Evolutionary conservation across 2,113 vertebrate genomes (phyloP).

Genomic region (Piaya cayana): DNA sequence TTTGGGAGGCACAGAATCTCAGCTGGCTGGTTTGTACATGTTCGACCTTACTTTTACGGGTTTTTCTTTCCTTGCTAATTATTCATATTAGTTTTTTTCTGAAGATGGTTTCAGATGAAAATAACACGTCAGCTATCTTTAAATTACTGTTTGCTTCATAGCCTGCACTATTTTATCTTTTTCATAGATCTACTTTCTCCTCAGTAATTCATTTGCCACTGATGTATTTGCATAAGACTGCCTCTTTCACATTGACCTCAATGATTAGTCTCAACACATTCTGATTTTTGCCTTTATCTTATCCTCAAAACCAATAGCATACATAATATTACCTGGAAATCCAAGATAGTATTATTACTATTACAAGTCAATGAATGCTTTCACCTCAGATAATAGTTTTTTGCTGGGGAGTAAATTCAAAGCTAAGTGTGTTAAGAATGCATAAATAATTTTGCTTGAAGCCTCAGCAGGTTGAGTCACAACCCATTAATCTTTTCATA

Average conservation of each 20-base stretch:
- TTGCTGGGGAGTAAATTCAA: slow-evolving; percentile 52
- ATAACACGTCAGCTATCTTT: neutral
- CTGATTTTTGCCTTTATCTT: slow-evolving; percentile 25
- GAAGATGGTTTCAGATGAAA: neutral
- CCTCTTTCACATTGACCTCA: slow-evolving; percentile 27
- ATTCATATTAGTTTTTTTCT: neutral
- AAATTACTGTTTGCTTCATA: neutral
- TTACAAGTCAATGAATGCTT: slow-evolving; percentile 50
- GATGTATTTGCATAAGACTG: neutral
- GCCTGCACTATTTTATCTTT: neutral
- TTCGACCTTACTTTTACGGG: neutral
- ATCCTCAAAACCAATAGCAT: neutral
- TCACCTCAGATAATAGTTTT: slow-evolving; percentile 58
- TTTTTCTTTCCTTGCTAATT: neutral
- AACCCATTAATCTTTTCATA: slow-evolving; percentile 53
- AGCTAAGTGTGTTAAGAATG: slow-evolving; percentile 53
- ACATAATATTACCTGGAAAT: slow-evolving; percentile 8
- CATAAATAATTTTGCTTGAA: slow-evolving; percentile 54
- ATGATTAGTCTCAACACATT: neutral
- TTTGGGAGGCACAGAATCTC: neutral
- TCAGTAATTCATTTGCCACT: neutral
- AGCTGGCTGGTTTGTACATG: neutral
- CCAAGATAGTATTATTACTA: slow-evolving; percentile 16
- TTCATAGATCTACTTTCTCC: neutral
- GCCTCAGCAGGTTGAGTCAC: slow-evolving; percentile 45